Evolutionary conservation across 2,797 vertebrate species (phyloP).

Genomic region (Tinamus major): DNA sequence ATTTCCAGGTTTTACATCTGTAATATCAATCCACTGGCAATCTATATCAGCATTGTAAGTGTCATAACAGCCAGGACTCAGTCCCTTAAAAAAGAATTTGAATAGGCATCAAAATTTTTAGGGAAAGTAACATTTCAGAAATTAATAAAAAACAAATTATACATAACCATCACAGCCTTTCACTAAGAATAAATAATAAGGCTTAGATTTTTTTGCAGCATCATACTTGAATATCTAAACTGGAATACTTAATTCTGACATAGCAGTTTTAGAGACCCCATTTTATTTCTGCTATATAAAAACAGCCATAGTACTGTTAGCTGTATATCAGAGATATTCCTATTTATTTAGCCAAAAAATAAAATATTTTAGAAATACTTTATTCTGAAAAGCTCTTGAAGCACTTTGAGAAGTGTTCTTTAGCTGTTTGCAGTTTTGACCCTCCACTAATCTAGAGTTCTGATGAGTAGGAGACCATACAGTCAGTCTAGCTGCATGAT

Average conservation of each 20-base stretch:
- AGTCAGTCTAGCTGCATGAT: no score
- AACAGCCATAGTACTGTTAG: neutral
- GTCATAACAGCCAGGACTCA: constrained; percentile 97
- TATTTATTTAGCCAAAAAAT: neutral
- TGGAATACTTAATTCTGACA: fast-evolving
- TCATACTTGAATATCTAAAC: neutral
- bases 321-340: neutral
- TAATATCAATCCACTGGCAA: constrained; percentile 99
- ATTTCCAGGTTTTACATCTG: constrained; percentile 96
- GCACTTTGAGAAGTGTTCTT: neutral
- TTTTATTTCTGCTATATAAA: neutral
- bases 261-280: neutral
- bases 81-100: constrained; percentile 82
- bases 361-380: neutral
- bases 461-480: no score
- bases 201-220: neutral
- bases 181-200: neutral
- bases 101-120: neutral
- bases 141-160: neutral
- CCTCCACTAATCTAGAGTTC: neutral
- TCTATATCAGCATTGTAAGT: constrained; percentile 99
- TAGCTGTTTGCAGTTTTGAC: neutral
- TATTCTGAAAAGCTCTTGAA: neutral
- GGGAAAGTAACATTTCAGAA: neutral
- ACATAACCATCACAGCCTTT: neutral